A percentile compares a stretch with the other conserved stretches of the same genome.
Conservation (phyloP, 2,797 vertebrate genomes). For the Novumbra hubbsi region DNA sequence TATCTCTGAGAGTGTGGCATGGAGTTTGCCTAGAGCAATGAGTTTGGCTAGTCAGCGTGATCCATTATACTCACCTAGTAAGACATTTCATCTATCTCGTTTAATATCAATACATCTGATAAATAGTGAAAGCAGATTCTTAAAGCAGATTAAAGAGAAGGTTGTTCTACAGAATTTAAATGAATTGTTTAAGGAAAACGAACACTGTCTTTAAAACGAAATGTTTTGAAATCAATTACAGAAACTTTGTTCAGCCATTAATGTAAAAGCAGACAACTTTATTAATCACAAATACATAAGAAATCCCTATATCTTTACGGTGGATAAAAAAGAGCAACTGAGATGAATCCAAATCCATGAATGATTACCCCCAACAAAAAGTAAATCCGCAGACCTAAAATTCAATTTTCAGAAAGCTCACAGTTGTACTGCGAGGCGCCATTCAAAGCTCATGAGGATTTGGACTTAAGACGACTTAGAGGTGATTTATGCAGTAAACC, state of each 20-base stretch:
- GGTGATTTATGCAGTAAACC: constrained; percentile 70
- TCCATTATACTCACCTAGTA: not conserved
- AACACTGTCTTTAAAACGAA: not conserved
- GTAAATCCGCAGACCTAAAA: constrained; percentile 64
- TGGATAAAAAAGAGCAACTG: constrained; percentile 21
- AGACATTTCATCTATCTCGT: not conserved
- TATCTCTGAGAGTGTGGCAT: no score
- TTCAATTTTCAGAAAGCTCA: constrained; percentile 72
- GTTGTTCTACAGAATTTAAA: not conserved
- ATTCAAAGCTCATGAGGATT: constrained; percentile 73
- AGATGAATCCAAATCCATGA: constrained; percentile 64
- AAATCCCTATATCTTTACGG: not conserved
- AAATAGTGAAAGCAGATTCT: not conserved
- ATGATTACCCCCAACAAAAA: constrained; percentile 71
- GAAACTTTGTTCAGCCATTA: not conserved
- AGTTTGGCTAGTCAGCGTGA: not conserved
- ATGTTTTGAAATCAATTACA: constrained; percentile 3
- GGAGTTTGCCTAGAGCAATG: not conserved
- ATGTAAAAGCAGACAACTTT: constrained; percentile 5
- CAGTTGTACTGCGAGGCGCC: constrained; percentile 65
- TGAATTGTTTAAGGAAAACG: not conserved
- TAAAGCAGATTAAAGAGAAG: not conserved
- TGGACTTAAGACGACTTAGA: constrained; percentile 74
- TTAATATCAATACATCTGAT: not conserved
- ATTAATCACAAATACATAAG: not conserved